phyloP scores from a whole-genome alignment of 2,113 vertebrate species.

The Calonectris borealis region DNA sequence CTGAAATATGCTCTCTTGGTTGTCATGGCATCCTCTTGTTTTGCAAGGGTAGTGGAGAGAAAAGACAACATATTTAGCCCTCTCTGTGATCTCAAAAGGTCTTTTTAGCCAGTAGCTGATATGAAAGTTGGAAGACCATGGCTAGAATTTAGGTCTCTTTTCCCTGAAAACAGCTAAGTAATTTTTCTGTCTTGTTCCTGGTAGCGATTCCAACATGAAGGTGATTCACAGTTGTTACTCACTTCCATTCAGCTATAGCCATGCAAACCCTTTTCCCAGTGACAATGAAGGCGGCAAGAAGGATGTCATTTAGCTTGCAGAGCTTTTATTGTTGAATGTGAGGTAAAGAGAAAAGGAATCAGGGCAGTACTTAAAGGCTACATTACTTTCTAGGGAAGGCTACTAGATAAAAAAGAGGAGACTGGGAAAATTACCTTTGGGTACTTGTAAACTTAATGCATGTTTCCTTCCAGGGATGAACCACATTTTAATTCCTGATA shows the following conservation, averaged over 20 bases:
- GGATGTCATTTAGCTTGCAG: neutral
- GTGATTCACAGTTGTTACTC: neutral
- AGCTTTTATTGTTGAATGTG: neutral
- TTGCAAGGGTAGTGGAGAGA: neutral
- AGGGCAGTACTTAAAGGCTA: neutral
- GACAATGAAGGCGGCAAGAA: neutral
- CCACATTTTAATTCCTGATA: neutral
- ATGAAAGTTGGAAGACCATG: neutral
- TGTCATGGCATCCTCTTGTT: neutral
- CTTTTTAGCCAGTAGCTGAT: neutral
- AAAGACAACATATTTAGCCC: neutral
- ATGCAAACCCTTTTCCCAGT: neutral
- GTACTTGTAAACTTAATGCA: neutral
- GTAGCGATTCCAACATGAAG: neutral
- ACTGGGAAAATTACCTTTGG: neutral
- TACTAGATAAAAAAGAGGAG: neutral
- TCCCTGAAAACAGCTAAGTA: neutral
- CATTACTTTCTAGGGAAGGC: neutral
- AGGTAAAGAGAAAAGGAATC: neutral
- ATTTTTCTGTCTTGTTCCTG: neutral
- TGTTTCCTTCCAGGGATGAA: neutral
- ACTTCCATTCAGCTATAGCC: neutral
- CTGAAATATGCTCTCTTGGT: neutral
- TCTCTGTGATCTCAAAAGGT: neutral
- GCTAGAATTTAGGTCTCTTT: neutral